Evolutionary conservation across 2,888 invertebrate genomes (phyloP).

Genomic region (Acleris literana): DNA sequence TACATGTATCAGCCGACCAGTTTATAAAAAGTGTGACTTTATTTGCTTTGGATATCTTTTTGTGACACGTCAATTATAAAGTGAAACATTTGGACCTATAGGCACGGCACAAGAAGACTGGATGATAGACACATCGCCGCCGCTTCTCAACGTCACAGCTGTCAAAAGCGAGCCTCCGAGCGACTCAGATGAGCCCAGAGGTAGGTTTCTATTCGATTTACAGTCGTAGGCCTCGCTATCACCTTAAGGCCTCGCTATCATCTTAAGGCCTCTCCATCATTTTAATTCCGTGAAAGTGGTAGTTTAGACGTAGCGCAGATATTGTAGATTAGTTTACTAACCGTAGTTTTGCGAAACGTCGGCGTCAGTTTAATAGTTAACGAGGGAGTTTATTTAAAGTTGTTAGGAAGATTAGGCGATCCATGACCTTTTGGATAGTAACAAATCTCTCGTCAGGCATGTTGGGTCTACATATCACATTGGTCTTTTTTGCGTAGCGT

Average conservation of each 20-base stretch:
- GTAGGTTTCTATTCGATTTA: constrained; percentile 22
- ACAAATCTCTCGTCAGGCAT: too few relatives aligned
- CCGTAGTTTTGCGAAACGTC: too few relatives aligned
- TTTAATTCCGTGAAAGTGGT: constrained; percentile 11
- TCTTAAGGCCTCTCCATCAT: neutral
- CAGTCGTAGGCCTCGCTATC: too few relatives aligned
- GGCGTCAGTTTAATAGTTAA: too few relatives aligned
- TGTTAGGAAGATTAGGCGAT: too few relatives aligned
- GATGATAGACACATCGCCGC: constrained; percentile 32
- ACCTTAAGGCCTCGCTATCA: too few relatives aligned
- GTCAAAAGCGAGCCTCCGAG: constrained; percentile 38
- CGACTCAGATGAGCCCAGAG: constrained; percentile 40
- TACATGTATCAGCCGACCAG: too few relatives aligned
- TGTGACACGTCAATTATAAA: neutral
- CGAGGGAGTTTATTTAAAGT: too few relatives aligned
- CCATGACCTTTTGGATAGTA: too few relatives aligned
- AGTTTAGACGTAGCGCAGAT: constrained; percentile 6
- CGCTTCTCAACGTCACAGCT: constrained; percentile 31
- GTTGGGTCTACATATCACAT: too few relatives aligned
- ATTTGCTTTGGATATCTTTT: too few relatives aligned
- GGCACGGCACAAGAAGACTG: constrained; percentile 19
- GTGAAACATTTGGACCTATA: neutral
- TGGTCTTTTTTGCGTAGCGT: too few relatives aligned
- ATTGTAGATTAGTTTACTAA: neutral
- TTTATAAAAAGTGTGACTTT: neutral